Evolutionary conservation across 1,140 invertebrate genomes (phyloP).

Genomic region (Metopolophium dirhodum): DNA sequence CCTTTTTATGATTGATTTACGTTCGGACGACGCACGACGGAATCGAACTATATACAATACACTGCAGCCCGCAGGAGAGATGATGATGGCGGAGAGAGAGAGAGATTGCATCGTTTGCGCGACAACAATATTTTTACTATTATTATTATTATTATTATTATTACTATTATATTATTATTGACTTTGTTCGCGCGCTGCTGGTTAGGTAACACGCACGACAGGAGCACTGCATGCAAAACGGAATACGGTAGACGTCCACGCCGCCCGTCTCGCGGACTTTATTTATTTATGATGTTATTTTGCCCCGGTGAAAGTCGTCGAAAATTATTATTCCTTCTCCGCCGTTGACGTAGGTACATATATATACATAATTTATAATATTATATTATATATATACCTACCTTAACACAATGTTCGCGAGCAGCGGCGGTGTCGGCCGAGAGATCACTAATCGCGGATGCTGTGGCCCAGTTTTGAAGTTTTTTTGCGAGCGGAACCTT

Average conservation of each 20-base stretch:
- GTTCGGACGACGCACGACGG: background rate
- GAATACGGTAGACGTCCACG: background rate
- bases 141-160: background rate
- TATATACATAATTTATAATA: background rate
- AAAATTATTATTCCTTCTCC: conserved; percentile 42
- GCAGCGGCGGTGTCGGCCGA: background rate
- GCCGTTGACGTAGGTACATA: background rate
- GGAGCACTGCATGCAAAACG: background rate
- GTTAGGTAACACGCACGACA: background rate
- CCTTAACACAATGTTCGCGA: background rate
- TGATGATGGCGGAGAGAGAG: background rate
- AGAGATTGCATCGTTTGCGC: background rate
- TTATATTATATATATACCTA: background rate
- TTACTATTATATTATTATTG: background rate
- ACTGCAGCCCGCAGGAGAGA: background rate
- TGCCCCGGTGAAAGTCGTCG: conserved; percentile 35
- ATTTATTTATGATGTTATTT: conserved; percentile 14
- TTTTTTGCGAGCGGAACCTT: background rate
- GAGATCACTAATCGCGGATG: conserved; percentile 14
- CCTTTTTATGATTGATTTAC: conserved; percentile 36
- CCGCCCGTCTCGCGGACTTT: background rate
- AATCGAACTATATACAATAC: background rate
- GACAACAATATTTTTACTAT: conserved; percentile 20
- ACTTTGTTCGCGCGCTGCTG: background rate
- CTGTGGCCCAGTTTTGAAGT: conserved; percentile 34